phyloP scores from a whole-genome alignment of 1,140 invertebrate genomes.

The Archivesica marissinica region DNA sequence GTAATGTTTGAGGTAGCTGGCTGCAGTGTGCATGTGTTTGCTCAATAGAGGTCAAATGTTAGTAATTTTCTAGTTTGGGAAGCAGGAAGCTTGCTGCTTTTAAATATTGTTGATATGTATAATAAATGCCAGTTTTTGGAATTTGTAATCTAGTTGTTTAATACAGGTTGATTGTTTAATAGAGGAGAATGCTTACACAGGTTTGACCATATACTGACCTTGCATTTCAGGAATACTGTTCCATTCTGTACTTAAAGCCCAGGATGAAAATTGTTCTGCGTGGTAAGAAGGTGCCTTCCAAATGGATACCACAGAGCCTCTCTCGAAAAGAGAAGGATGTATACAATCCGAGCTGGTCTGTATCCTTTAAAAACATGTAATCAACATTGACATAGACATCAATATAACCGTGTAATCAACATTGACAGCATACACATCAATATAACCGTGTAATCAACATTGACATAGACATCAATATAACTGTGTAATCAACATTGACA shows the following conservation, averaged over 20 bases:
- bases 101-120: too few relatives aligned
- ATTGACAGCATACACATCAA: neutral
- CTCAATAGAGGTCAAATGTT: too few relatives aligned
- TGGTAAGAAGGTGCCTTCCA: slow-evolving; percentile 76
- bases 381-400: neutral
- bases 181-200: too few relatives aligned
- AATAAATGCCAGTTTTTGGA: too few relatives aligned
- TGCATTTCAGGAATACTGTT: slow-evolving; percentile 77
- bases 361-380: slow-evolving; percentile 67
- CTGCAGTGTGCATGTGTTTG: too few relatives aligned
- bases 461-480: neutral
- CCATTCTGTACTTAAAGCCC: slow-evolving; percentile 79
- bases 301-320: slow-evolving; percentile 77
- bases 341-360: slow-evolving; percentile 79
- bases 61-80: too few relatives aligned
- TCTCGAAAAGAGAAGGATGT: slow-evolving; percentile 76
- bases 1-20: too few relatives aligned
- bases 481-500: neutral
- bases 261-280: slow-evolving; percentile 81
- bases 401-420: neutral
- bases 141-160: too few relatives aligned
- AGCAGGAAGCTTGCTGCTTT: too few relatives aligned
- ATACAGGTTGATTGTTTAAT: too few relatives aligned
- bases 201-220: too few relatives aligned
- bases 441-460: neutral